Conservation (phyloP, 2,113 vertebrate species). For the Eira barbara region DNA sequence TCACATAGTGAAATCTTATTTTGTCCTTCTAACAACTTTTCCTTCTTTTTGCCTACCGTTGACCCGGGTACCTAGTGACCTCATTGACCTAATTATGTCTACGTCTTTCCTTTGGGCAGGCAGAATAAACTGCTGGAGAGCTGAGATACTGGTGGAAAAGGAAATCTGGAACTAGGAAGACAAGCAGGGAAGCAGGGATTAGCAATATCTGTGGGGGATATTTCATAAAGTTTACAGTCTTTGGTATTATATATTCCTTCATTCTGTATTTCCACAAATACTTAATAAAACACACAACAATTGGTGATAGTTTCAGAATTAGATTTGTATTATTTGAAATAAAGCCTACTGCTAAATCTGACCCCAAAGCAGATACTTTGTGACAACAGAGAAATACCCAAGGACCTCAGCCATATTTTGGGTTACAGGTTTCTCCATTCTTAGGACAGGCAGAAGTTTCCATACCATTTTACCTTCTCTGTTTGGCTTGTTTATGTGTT, state of each 20-base stretch:
- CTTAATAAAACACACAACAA: neutral
- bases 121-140: neutral
- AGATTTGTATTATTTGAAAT: neutral
- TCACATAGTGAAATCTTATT: neutral
- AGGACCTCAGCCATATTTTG: neutral
- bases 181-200: neutral
- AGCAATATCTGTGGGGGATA: neutral
- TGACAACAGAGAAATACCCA: neutral
- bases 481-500: neutral
- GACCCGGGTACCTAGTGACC: neutral
- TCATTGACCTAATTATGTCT: neutral
- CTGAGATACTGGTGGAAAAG: neutral
- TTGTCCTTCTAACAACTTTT: neutral
- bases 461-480: neutral
- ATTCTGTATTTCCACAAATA: neutral
- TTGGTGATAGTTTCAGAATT: neutral
- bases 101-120: neutral
- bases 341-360: neutral
- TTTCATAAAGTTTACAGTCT: neutral
- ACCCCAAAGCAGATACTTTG: neutral
- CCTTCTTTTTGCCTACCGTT: neutral
- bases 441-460: neutral
- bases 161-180: rapidly evolving
- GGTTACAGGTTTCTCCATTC: neutral
- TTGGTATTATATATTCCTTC: too few species aligned